These are phyloP conservation scores for Drosophila rhopaloa DNA, from an alignment of 1,140 invertebrate species.

Conservation along the genomic window DNA sequence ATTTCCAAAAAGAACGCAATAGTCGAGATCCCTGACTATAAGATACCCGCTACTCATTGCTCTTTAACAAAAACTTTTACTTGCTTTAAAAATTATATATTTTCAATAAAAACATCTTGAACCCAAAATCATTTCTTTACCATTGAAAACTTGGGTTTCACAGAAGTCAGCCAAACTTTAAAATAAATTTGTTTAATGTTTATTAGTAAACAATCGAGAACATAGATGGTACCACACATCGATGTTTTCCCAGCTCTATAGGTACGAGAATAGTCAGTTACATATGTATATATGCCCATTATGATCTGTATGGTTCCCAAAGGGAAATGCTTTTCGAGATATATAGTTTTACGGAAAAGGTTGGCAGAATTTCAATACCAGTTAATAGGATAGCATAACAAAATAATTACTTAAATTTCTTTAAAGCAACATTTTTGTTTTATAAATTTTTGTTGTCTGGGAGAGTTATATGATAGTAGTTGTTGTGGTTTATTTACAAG, in stretches of 20 bases:
- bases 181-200: too few relatives aligned
- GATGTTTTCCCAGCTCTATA: conserved; percentile 7
- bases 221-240: background rate
- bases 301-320: background rate
- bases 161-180: too few relatives aligned
- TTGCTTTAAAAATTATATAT: too few relatives aligned
- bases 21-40: background rate
- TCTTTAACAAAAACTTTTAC: too few relatives aligned
- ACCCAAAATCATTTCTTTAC: too few relatives aligned
- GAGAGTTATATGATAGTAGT: conserved; percentile 7
- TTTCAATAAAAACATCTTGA: too few relatives aligned
- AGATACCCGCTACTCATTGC: background rate
- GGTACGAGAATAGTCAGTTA: background rate
- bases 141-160: too few relatives aligned
- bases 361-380: conserved; percentile 23
- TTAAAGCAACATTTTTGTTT: conserved; percentile 2
- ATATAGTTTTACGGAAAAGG: conserved; percentile 24
- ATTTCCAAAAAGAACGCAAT: too few relatives aligned
- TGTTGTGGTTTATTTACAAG: conserved; percentile 57
- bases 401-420: conserved; percentile 1
- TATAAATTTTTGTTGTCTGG: conserved; percentile 1
- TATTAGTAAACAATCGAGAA: too few relatives aligned
- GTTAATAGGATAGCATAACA: conserved; percentile 15
- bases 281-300: background rate
- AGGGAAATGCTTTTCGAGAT: background rate